Conservation (phyloP, 1,140 invertebrate species). For the Melanaphis sacchari region DNA sequence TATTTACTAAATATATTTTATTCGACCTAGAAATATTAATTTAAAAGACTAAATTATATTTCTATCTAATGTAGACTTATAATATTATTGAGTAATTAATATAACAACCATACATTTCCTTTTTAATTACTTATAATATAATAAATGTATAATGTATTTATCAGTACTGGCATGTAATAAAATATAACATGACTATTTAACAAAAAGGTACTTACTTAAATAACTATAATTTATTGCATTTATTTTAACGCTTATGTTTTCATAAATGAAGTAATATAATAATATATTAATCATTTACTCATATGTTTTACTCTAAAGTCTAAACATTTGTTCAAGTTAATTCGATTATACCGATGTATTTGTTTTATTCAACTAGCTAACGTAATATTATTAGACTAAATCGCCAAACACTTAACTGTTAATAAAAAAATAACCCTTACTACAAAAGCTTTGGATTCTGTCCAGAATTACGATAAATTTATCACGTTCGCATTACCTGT, state of each 20-base stretch:
- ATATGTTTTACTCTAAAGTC: neutral
- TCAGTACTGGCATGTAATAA: neutral
- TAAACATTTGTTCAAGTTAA: neutral
- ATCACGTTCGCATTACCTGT: slow-evolving; percentile 47
- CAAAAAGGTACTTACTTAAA: neutral
- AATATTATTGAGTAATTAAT: neutral
- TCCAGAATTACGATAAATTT: slow-evolving; percentile 56
- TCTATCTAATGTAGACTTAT: neutral
- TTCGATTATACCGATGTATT: neutral
- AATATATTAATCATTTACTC: neutral
- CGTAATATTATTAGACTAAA: slow-evolving; percentile 40
- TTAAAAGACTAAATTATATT: neutral
- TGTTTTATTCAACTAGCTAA: neutral
- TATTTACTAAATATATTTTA: neutral
- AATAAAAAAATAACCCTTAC: slow-evolving; percentile 33
- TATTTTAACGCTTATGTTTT: neutral
- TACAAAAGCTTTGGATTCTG: slow-evolving; percentile 28
- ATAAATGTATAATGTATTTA: no score
- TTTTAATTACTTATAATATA: neutral
- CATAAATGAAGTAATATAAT: neutral
- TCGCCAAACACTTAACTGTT: slow-evolving; percentile 17
- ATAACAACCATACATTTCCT: neutral
- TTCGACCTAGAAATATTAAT: neutral
- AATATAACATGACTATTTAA: neutral
- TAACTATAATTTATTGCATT: neutral